Evolutionary conservation across 2,888 invertebrate genomes (phyloP).

Genomic region (Tetranychus truncatus): DNA sequence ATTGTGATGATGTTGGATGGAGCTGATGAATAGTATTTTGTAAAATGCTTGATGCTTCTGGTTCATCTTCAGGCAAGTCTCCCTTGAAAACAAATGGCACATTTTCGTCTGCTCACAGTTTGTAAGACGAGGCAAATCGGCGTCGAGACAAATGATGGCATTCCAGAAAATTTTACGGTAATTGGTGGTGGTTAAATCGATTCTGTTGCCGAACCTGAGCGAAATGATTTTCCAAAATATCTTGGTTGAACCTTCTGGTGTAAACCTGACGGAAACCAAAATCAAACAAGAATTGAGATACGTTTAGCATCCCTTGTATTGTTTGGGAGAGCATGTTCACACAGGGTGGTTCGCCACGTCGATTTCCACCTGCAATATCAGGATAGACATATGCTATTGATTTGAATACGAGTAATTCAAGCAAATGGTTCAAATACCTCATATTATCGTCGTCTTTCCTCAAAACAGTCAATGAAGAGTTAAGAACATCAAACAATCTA

Average conservation of each 20-base stretch:
- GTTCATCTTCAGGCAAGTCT: too few relatives aligned
- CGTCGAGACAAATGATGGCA: too few relatives aligned
- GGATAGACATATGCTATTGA: too few relatives aligned
- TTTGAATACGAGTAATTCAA: too few relatives aligned
- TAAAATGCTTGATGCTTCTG: too few relatives aligned
- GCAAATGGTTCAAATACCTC: not conserved
- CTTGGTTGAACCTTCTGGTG: not conserved
- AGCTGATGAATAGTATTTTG: too few relatives aligned
- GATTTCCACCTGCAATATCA: not conserved
- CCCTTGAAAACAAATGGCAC: too few relatives aligned
- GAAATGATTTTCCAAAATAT: not conserved
- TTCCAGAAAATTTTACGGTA: too few relatives aligned
- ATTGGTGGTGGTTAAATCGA: too few relatives aligned
- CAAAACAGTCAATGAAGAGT: not conserved
- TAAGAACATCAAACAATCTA: not conserved
- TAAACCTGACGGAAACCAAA: not conserved
- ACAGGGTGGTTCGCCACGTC: not conserved
- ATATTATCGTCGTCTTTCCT: not conserved
- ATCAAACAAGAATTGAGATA: not conserved
- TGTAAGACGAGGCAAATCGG: too few relatives aligned
- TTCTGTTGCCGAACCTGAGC: not conserved
- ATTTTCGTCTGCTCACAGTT: too few relatives aligned
- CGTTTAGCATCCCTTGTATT: not conserved
- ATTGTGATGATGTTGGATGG: too few relatives aligned
- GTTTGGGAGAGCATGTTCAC: not conserved